These are phyloP conservation scores for Chlamydotis undulata DNA, from an alignment of 2,113 vertebrate genomes.

Conservation along the genomic window DNA sequence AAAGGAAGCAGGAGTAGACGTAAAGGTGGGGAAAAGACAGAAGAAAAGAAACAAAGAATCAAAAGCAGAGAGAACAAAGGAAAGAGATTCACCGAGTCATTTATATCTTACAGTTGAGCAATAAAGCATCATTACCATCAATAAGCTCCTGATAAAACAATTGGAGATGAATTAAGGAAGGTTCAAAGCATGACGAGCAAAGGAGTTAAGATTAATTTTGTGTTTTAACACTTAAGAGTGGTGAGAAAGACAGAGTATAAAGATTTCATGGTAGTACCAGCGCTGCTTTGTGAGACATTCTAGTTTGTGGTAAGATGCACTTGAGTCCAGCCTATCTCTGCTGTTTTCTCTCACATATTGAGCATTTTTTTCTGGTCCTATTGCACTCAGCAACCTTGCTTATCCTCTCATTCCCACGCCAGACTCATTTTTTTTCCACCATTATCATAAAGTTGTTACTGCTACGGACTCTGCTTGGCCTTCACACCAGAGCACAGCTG, in stretches of 20 bases:
- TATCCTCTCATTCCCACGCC: neutral
- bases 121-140: neutral
- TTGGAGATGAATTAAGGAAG: neutral
- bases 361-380: neutral
- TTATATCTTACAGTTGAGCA: neutral
- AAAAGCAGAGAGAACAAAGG: constrained; percentile 21
- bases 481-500: neutral
- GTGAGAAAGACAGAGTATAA: neutral
- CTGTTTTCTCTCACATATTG: neutral
- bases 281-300: rapidly evolving
- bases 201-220: neutral
- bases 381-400: neutral
- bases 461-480: neutral
- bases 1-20: neutral
- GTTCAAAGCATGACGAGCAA: neutral
- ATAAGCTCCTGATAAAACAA: neutral
- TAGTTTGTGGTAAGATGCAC: rapidly evolving
- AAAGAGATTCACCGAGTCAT: neutral
- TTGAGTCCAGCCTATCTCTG: neutral
- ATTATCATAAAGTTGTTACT: neutral
- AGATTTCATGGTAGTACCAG: neutral
- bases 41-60: neutral
- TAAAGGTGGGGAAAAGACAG: neutral
- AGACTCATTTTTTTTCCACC: neutral
- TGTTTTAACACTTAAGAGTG: neutral